phyloP scores from a whole-genome alignment of 2,113 vertebrate genomes.

The Serilophus lunatus region DNA sequence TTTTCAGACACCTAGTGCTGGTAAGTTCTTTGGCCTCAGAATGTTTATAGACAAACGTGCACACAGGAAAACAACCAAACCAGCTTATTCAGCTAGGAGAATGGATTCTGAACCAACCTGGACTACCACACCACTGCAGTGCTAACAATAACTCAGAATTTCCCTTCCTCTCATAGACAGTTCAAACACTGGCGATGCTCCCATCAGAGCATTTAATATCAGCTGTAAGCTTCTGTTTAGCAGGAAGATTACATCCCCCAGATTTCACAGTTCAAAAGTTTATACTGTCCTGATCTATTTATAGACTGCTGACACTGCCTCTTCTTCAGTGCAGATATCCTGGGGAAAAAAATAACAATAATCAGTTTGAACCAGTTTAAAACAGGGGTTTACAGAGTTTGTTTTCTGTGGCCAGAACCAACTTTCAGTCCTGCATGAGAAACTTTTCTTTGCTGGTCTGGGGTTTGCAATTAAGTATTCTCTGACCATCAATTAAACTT shows the following conservation, averaged over 20 bases:
- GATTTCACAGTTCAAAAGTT: slow-evolving; percentile 72
- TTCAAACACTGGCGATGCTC: background rate
- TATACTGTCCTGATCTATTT: slow-evolving; percentile 61
- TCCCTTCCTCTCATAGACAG: slow-evolving; percentile 16
- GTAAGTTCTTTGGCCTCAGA: rapidly evolving
- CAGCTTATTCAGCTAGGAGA: background rate
- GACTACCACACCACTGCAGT: background rate
- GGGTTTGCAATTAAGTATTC: background rate
- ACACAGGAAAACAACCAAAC: background rate
- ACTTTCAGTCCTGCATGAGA: background rate
- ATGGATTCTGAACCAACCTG: background rate
- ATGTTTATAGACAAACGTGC: background rate
- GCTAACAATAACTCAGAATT: background rate
- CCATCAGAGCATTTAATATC: slow-evolving; percentile 57
- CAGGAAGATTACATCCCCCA: slow-evolving; percentile 68
- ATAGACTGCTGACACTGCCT: slow-evolving; percentile 37
- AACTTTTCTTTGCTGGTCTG: background rate
- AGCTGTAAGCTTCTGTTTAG: slow-evolving; percentile 64
- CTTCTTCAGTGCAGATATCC: slow-evolving; percentile 30
- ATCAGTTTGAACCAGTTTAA: background rate
- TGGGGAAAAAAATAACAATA: background rate
- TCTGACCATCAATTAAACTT: background rate
- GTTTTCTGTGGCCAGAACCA: background rate
- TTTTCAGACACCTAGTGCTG: background rate
- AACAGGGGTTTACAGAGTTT: background rate